phyloP scores from a whole-genome alignment of 2,797 vertebrate genomes.

The Coccyzus lansbergi region DNA sequence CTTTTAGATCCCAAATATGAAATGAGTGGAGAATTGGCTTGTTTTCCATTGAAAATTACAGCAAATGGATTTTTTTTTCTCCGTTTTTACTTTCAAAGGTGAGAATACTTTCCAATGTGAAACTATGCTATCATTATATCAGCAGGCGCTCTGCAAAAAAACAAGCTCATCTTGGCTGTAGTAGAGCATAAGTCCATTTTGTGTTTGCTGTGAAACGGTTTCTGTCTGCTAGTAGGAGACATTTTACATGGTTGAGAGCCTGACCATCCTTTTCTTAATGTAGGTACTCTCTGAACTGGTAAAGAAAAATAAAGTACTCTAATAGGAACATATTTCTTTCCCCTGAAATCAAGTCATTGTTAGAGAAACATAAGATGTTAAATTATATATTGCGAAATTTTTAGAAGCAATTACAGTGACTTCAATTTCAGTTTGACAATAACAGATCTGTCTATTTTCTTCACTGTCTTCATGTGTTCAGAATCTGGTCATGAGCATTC shows the following conservation, averaged over 20 bases:
- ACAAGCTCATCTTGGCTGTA: slow-evolving; percentile 21
- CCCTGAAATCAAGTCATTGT: slow-evolving; percentile 8
- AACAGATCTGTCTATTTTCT: not conserved
- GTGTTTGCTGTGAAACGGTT: slow-evolving; percentile 21
- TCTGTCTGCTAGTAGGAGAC: slow-evolving; percentile 23
- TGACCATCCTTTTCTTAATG: slow-evolving; percentile 22
- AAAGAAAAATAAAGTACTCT: slow-evolving; percentile 29
- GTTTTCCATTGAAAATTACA: slow-evolving; percentile 43
- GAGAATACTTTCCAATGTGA: slow-evolving; percentile 20
- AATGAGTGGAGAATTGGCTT: slow-evolving; percentile 42
- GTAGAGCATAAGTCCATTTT: not conserved
- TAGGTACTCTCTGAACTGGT: slow-evolving; percentile 7
- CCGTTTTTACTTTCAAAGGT: slow-evolving; percentile 45
- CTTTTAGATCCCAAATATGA: slow-evolving; percentile 24
- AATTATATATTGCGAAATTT: slow-evolving; percentile 19
- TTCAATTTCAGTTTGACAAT: slow-evolving; percentile 27
- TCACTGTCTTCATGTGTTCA: slow-evolving; percentile 15
- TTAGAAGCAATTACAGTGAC: slow-evolving; percentile 3
- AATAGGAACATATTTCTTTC: slow-evolving; percentile 33
- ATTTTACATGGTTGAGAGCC: slow-evolving; percentile 33
- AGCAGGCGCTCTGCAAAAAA: slow-evolving; percentile 8
- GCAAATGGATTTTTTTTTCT: slow-evolving; percentile 18
- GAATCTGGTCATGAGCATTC: not conserved
- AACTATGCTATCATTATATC: not conserved
- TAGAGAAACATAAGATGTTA: not conserved